phyloP scores from a whole-genome alignment of 1,140 invertebrate species.

The Zaprionus gabonicus region DNA sequence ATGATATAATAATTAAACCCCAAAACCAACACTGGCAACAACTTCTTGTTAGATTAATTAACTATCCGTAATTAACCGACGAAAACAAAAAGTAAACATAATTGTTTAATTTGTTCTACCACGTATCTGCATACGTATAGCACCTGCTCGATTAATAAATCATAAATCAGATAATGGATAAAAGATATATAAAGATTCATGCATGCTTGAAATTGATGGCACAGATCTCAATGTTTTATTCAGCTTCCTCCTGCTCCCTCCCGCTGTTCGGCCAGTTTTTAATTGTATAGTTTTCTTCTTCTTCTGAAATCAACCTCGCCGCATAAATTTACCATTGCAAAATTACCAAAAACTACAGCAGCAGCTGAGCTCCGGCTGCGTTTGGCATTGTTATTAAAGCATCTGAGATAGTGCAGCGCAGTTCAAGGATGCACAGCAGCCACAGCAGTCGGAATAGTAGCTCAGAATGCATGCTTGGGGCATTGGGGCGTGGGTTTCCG shows the following conservation, averaged over 20 bases:
- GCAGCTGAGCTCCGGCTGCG: conserved; percentile 24
- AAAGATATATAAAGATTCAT: conserved; percentile 45
- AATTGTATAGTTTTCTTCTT: conserved; percentile 27
- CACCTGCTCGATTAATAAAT: conserved; percentile 53
- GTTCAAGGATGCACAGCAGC: conserved; percentile 70
- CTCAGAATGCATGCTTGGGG: conserved; percentile 57
- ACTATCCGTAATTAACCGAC: conserved; percentile 34
- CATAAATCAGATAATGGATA: conserved; percentile 35
- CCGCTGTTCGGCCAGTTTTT: conserved; percentile 45
- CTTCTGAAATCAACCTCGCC: conserved; percentile 25
- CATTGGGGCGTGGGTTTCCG: conserved; percentile 31
- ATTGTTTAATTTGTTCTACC: conserved; percentile 58
- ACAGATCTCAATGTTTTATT: conserved; percentile 46
- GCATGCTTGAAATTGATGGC: conserved; percentile 47
- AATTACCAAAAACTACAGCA: conserved; percentile 55
- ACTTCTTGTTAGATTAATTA: conserved; percentile 42
- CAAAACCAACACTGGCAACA: neutral
- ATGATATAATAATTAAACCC: conserved; percentile 42
- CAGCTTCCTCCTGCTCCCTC: conserved; percentile 6
- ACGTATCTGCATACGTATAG: conserved; percentile 37
- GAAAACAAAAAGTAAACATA: conserved; percentile 36
- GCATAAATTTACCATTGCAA: conserved; percentile 69
- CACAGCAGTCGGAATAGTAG: conserved; percentile 24
- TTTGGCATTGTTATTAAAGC: conserved; percentile 72
- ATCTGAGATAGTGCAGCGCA: conserved; percentile 55